phyloP scores from a whole-genome alignment of 92 coral and sea anemone genomes.

The Phymanthus crucifer region DNA sequence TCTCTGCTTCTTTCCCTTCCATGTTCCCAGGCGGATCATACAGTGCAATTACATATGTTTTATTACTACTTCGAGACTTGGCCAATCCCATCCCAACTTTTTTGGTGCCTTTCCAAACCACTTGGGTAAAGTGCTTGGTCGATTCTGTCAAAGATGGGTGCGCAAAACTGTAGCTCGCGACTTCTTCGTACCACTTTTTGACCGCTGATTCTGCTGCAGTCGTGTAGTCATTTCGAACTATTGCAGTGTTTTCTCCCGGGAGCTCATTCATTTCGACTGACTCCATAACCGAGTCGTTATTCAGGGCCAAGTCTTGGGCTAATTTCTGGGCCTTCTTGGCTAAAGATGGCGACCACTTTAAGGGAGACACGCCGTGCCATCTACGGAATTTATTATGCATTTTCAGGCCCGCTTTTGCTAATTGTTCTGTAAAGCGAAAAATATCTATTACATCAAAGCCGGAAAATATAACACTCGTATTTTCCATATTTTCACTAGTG shows the following conservation, averaged over 20 bases:
- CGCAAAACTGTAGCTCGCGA: slow-evolving; percentile 62
- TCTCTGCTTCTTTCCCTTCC: slow-evolving; percentile 39
- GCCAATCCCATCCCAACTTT: slow-evolving; percentile 73
- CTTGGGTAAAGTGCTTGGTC: slow-evolving; percentile 75
- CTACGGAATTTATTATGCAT: slow-evolving; percentile 78
- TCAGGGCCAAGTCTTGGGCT: slow-evolving; percentile 46
- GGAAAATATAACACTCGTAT: too few relatives aligned
- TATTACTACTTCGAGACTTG: slow-evolving; percentile 44
- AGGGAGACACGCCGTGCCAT: slow-evolving; percentile 76
- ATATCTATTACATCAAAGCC: too few relatives aligned
- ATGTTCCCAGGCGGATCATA: slow-evolving; percentile 82
- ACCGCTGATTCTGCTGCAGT: slow-evolving; percentile 81
- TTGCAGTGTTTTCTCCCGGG: slow-evolving; percentile 75
- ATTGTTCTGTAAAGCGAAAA: slow-evolving; percentile 49
- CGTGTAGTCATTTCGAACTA: slow-evolving; percentile 51
- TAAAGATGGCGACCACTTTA: slow-evolving; percentile 69
- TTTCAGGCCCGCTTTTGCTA: slow-evolving; percentile 77
- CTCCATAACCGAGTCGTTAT: slow-evolving; percentile 30
- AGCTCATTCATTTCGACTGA: slow-evolving; percentile 49
- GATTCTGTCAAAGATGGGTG: slow-evolving; percentile 60
- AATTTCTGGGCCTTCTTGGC: slow-evolving; percentile 69
- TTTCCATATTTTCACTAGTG: too few relatives aligned
- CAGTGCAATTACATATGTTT: slow-evolving; percentile 73
- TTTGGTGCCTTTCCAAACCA: slow-evolving; percentile 77
- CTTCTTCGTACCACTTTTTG: slow-evolving; percentile 78